phyloP scores from a whole-genome alignment of 2,113 vertebrate genomes.

The Lasiurus borealis region DNA sequence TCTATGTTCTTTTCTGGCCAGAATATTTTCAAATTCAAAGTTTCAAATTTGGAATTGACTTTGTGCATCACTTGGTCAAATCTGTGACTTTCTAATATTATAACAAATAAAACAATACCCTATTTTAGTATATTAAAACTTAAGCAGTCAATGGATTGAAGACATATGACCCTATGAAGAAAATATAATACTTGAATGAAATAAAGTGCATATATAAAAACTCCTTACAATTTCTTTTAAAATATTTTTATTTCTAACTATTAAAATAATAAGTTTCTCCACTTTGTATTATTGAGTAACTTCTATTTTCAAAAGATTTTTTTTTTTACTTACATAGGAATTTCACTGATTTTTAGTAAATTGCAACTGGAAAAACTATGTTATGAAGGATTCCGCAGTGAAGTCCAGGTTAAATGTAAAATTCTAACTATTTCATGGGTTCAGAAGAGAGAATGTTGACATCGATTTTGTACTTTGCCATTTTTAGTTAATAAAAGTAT shows the following conservation, averaged over 20 bases:
- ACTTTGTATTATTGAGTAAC: neutral
- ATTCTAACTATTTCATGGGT: neutral
- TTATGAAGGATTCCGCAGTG: neutral
- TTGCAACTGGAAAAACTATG: neutral
- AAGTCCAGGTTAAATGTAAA: neutral
- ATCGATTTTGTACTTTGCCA: neutral
- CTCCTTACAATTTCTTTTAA: neutral
- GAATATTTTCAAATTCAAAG: constrained; percentile 1
- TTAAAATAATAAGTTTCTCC: neutral
- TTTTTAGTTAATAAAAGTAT: neutral
- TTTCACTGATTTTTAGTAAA: neutral
- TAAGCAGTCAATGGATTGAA: neutral
- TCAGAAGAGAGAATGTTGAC: neutral
- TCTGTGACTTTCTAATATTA: neutral
- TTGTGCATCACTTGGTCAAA: neutral
- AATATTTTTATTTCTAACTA: neutral
- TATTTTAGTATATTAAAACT: neutral
- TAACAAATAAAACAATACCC: neutral
- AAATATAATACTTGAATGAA: neutral
- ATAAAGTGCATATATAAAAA: neutral
- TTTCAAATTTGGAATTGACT: neutral
- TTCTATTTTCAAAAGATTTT: neutral
- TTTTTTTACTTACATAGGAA: neutral
- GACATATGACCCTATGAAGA: neutral
- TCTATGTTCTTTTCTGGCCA: neutral